Evolutionary conservation across 2,797 vertebrate genomes (phyloP).

Genomic region (Pangasius larnaudii): DNA sequence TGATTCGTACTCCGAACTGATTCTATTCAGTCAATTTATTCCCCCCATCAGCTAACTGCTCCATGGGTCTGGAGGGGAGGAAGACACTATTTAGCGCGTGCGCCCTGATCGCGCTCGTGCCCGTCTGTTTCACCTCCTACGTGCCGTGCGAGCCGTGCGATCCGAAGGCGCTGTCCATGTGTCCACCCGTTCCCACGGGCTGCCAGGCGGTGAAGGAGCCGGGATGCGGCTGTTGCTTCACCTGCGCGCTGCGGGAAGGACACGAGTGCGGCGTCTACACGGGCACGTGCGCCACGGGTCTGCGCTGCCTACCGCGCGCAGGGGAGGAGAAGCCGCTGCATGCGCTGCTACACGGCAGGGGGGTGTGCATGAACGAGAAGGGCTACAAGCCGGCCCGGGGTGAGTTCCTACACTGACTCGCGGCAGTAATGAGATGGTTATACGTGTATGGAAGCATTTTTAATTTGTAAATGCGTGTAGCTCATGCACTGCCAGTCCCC

Average conservation of each 20-base stretch:
- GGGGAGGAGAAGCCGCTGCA: slow-evolving; percentile 94
- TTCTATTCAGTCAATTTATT: background rate
- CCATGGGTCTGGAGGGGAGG: background rate
- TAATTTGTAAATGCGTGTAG: background rate
- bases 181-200: slow-evolving; percentile 84
- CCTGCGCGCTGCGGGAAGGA: slow-evolving; percentile 90
- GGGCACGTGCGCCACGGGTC: slow-evolving; percentile 85
- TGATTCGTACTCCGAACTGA: background rate
- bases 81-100: slow-evolving; percentile 60
- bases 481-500: no score
- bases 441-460: no score
- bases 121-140: slow-evolving; percentile 78
- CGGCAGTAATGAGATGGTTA: background rate
- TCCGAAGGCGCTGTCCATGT: slow-evolving; percentile 86
- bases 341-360: slow-evolving; percentile 90
- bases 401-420: slow-evolving; percentile 52
- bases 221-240: slow-evolving; percentile 95
- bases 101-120: slow-evolving; percentile 74
- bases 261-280: slow-evolving; percentile 94
- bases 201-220: slow-evolving; percentile 93
- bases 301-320: slow-evolving; percentile 89
- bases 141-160: slow-evolving; percentile 94
- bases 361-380: slow-evolving; percentile 89
- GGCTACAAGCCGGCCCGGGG: slow-evolving; percentile 80
- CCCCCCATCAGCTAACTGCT: background rate